phyloP scores from a whole-genome alignment of 2,888 invertebrate species.

The Gnatocerus cornutus region DNA sequence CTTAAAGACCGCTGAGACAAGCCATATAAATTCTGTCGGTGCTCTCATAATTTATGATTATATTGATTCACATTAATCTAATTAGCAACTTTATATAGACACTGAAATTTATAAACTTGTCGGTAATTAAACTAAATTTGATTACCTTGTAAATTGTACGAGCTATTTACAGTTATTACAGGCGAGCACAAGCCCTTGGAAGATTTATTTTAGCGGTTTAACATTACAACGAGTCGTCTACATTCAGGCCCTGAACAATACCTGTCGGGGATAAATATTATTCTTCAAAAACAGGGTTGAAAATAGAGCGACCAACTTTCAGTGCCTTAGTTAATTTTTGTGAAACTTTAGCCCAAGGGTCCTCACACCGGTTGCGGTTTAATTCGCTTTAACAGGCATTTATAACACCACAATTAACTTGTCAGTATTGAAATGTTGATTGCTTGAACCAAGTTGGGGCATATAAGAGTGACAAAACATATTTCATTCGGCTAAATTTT shows the following conservation, averaged over 20 bases:
- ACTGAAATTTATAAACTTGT: constrained; percentile 33
- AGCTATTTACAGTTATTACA: constrained; percentile 19
- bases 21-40: background rate
- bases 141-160: constrained; percentile 13
- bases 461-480: background rate
- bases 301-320: constrained; percentile 1
- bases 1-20: background rate
- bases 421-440: constrained; percentile 11
- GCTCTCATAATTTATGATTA: constrained; percentile 29
- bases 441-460: background rate
- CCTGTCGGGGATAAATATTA: background rate
- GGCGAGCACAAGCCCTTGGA: background rate
- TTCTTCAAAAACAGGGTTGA: too few relatives aligned
- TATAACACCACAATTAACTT: constrained; percentile 17
- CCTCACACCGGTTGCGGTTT: background rate
- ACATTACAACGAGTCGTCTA: background rate
- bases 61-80: constrained; percentile 28
- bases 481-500: background rate
- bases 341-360: constrained; percentile 13
- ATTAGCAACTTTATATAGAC: constrained; percentile 28
- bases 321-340: constrained; percentile 4
- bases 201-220: constrained; percentile 12
- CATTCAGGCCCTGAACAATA: constrained; percentile 1
- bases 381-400: constrained; percentile 7
- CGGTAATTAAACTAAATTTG: constrained; percentile 32